A percentile compares a stretch with the other conserved stretches of the same genome.
Conservation (phyloP, 1,140 invertebrate genomes). For the Cylas formicarius region DNA sequence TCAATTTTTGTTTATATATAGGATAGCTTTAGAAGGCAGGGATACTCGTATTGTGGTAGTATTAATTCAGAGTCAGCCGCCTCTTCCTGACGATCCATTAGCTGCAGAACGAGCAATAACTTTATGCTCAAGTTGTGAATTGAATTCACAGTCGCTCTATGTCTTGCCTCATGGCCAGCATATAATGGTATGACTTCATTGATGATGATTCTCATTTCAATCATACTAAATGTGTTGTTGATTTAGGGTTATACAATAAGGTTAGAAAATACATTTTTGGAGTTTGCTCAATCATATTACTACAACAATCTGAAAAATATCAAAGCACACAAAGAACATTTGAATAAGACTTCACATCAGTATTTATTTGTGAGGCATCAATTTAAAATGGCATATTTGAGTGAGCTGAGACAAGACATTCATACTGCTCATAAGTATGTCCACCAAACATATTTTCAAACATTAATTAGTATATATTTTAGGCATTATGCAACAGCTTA, state of each 20-base stretch:
- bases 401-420: conserved; percentile 87
- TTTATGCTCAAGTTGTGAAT: conserved; percentile 83
- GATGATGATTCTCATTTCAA: neutral
- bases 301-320: conserved; percentile 80
- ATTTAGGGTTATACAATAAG: conserved; percentile 60
- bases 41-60: conserved; percentile 83
- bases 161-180: conserved; percentile 84
- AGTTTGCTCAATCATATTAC: conserved; percentile 89
- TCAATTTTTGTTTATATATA: conserved; percentile 14
- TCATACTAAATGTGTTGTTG: neutral
- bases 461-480: conserved; percentile 30
- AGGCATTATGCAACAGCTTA: conserved; percentile 93
- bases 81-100: conserved; percentile 75
- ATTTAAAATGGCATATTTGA: conserved; percentile 95
- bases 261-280: conserved; percentile 88
- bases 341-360: conserved; percentile 88
- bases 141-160: conserved; percentile 87
- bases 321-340: conserved; percentile 80
- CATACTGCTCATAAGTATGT: conserved; percentile 80
- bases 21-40: conserved; percentile 60
- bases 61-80: conserved; percentile 74
- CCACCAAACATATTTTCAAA: neutral
- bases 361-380: conserved; percentile 91
- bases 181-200: conserved; percentile 41
- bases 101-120: conserved; percentile 82